These are phyloP conservation scores for Leptobrachium ailaonicum DNA, from an alignment of 2,113 vertebrate genomes.

Conservation along the genomic window DNA sequence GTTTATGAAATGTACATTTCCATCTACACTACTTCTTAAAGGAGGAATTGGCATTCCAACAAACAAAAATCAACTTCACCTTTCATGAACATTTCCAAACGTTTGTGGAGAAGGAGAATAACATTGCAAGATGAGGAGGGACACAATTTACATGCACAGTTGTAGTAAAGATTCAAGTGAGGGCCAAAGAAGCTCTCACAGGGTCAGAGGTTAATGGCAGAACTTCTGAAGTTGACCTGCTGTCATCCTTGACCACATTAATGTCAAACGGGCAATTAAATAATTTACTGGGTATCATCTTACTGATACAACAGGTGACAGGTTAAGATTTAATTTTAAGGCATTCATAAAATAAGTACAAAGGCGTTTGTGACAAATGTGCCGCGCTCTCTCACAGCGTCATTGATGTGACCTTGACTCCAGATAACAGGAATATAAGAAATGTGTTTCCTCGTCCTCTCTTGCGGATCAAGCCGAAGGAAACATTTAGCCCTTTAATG, in stretches of 20 bases:
- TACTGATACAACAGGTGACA: conserved; percentile 28
- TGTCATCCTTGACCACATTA: conserved; percentile 18
- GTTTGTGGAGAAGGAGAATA: background rate
- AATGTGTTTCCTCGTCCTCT: conserved; percentile 32
- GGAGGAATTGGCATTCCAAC: too few relatives aligned
- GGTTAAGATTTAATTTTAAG: conserved; percentile 10
- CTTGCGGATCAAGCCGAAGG: conserved; percentile 8
- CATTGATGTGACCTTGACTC: conserved; percentile 11
- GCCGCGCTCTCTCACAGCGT: conserved; percentile 17
- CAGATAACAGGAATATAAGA: conserved; percentile 39
- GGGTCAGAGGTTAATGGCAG: conserved; percentile 30
- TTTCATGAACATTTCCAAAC: too few relatives aligned
- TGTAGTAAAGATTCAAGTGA: conserved; percentile 10
- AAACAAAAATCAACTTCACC: too few relatives aligned
- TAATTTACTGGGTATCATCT: conserved; percentile 1
- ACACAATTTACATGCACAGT: conserved; percentile 10
- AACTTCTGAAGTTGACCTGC: conserved; percentile 33
- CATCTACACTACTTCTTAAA: too few relatives aligned
- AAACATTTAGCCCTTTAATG: conserved; percentile 24
- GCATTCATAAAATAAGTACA: background rate
- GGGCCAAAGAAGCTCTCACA: conserved; percentile 12
- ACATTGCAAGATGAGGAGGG: background rate
- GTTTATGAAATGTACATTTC: background rate
- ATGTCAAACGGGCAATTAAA: conserved; percentile 2
- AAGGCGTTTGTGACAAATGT: conserved; percentile 5